Base-by-base conservation (phyloP, 2,888 invertebrate species). In the Agriopis marginaria region DNA sequence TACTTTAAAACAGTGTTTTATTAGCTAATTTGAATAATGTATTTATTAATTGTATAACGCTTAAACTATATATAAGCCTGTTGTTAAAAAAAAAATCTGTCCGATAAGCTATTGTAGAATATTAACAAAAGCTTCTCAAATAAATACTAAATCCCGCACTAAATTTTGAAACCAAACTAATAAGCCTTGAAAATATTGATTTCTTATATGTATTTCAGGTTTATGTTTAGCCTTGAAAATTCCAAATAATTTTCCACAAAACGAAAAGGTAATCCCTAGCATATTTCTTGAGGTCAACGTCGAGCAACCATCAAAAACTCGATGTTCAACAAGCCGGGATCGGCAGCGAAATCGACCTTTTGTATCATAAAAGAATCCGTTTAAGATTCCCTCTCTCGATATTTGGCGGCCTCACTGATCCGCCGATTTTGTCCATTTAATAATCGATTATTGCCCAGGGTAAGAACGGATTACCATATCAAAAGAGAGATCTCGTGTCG, bases 391-490 rank as follows among this genome's bases (percentile, higher is more conserved):
- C 78, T 82, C 82, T 86, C 81, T 83, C 79, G 82, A 84, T 86
- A 85, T 84, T 81, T 75, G 78, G 76, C 79, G 85, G 86, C 76
- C 81, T 79, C 58, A 72, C 83, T 84, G 88, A 89, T 89, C 86
- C 84, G 77, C 81, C 86, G 86, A 87, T 86, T 89, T 86, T 88
- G 86, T 87, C 89, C 89, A 88, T 91, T 91, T 91, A 90, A 91
- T 92, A 93, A 92, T 92, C 91, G 90, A 90, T 91, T 90, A 90
- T 89, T 85, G 88, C 84, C 76, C 79, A 85, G 87, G 90, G 87
- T 83, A 82, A 79, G 85, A 79, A 77, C 80, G 86, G 86, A 92
- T 93, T 92, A 92, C 90, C 92, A 93, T 92, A 92, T 92, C 92
- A 92, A 93, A 90, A 90, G 91, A 89, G 89, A 88, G 88, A 90